A percentile compares a stretch with the other conserved stretches of the same genome.
Conservation (phyloP, 2,888 invertebrate genomes). For the Metallyticus violacea region DNA sequence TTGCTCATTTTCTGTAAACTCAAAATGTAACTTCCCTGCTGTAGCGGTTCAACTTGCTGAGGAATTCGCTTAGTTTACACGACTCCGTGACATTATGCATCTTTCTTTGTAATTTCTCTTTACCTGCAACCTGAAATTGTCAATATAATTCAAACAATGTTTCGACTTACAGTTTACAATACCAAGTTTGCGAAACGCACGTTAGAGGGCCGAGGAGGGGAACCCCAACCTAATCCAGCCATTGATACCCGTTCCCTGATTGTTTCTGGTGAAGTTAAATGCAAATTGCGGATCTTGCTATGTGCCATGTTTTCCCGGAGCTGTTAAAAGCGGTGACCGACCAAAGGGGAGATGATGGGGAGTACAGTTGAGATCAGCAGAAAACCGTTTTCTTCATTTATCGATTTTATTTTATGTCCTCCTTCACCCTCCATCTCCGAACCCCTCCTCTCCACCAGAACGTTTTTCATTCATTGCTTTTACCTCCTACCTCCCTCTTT, state of each 20-base stretch:
- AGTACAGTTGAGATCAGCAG: slow-evolving; percentile 23
- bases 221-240: background rate
- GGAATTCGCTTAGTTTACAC: no score
- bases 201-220: no score
- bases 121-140: no score
- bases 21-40: no score
- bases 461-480: background rate
- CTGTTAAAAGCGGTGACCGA: slow-evolving; percentile 20
- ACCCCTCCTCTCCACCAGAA: background rate
- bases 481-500: background rate
- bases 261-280: background rate
- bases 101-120: no score
- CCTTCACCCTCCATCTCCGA: background rate
- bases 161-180: no score
- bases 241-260: background rate
- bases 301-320: background rate
- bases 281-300: background rate
- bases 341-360: slow-evolving; percentile 1
- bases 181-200: background rate
- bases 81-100: no score
- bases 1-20: no score
- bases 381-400: slow-evolving; percentile 29
- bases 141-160: no score
- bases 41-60: no score
- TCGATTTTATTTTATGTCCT: slow-evolving; percentile 23